Conservation (phyloP, 2,888 invertebrate genomes). For the Rhamnusium bicolor region DNA sequence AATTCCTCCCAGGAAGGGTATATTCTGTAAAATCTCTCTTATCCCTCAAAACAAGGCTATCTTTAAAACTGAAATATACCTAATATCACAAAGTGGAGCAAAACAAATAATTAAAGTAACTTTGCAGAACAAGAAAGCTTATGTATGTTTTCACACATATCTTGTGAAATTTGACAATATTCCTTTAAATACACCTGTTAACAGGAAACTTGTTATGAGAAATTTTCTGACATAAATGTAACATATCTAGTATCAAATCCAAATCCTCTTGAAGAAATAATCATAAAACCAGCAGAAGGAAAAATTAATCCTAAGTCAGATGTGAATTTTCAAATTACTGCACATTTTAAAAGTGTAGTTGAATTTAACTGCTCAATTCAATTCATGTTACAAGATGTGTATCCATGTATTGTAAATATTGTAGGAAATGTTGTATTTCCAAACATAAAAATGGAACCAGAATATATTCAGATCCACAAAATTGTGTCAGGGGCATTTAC, state of each 20-base stretch:
- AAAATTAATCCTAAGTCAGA: constrained; percentile 54
- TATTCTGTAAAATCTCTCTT: constrained; percentile 71
- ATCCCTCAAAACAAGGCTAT: constrained; percentile 54
- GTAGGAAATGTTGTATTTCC: constrained; percentile 74
- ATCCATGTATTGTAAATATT: constrained; percentile 68
- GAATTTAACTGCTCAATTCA: constrained; percentile 46
- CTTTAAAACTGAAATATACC: constrained; percentile 59
- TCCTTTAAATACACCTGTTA: constrained; percentile 65
- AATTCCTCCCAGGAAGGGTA: constrained; percentile 73
- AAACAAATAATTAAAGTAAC: constrained; percentile 54
- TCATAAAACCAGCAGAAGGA: constrained; percentile 55
- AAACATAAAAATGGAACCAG: constrained; percentile 72
- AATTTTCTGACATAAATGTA: constrained; percentile 54
- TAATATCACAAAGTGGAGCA: constrained; percentile 65
- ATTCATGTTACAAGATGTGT: constrained; percentile 60
- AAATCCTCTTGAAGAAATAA: constrained; percentile 49
- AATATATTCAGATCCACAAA: constrained; percentile 72
- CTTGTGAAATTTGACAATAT: constrained; percentile 62
- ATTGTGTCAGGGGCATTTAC: constrained; percentile 66
- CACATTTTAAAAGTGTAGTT: constrained; percentile 47
- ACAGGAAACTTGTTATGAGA: constrained; percentile 48
- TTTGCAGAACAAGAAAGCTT: constrained; percentile 37
- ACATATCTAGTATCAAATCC: constrained; percentile 52
- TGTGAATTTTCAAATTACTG: constrained; percentile 54
- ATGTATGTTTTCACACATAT: constrained; percentile 44